phyloP scores from a whole-genome alignment of 2,797 vertebrate species.

The Rhincodon typus region DNA sequence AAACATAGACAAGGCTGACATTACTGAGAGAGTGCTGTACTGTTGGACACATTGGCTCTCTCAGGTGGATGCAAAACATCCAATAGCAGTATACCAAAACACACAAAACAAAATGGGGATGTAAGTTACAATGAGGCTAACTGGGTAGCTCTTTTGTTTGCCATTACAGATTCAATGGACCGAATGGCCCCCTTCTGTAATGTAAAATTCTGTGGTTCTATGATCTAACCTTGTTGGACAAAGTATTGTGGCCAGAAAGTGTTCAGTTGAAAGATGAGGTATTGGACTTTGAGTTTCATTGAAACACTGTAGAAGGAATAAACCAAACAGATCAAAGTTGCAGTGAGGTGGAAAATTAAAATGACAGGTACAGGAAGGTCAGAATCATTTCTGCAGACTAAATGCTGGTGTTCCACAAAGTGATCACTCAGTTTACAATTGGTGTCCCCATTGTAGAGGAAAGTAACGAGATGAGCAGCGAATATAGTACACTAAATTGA shows the following conservation, averaged over 20 bases:
- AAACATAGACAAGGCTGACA: background rate
- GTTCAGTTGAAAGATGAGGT: background rate
- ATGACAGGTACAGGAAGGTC: background rate
- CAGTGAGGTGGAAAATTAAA: background rate
- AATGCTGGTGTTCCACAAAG: background rate
- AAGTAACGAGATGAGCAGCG: background rate
- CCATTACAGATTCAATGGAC: too few species aligned
- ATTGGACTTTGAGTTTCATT: too few species aligned
- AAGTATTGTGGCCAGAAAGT: background rate
- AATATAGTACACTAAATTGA: background rate
- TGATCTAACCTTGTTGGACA: background rate
- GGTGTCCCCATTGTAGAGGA: background rate
- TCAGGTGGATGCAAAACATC: background rate
- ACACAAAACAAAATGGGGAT: background rate
- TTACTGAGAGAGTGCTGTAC: background rate
- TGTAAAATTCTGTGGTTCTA: too few species aligned
- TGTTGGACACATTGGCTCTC: background rate
- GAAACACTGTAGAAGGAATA: too few species aligned
- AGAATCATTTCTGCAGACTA: background rate
- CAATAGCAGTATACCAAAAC: background rate
- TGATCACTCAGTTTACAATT: background rate
- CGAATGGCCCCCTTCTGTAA: too few species aligned
- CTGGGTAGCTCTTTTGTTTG: too few species aligned
- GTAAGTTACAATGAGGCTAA: too few species aligned
- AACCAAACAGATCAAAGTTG: too few species aligned